Base-by-base conservation (phyloP, 2,888 invertebrate genomes). In the Hesperia comma region DNA sequence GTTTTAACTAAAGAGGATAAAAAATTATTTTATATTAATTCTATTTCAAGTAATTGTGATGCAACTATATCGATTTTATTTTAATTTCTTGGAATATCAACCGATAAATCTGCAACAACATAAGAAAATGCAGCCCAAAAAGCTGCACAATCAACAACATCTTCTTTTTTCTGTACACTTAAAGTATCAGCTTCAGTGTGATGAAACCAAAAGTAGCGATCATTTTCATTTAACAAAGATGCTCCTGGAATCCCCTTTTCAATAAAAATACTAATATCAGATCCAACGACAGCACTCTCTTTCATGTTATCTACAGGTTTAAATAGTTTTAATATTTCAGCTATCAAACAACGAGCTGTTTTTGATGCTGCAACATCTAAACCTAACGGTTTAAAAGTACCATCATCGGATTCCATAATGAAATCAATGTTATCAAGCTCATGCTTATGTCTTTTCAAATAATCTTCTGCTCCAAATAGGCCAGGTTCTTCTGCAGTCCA, bases 401-500 rank as follows among this genome's bases (percentile, higher is more conserved):
- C 97, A 77, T 94, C 94, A 81, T 97, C 97, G 0, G 97, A 96
- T 87, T 97, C 97, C 94, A 97, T 95, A 0, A 96, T 95, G 58
- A 96, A 94, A 78, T 95, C 95, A 67, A 96, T 94, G 72, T 96
- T 95, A 4, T 93, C 80, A 43, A 93, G 83, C 72, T 93, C 92
- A 58, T 92, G 79, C 75, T 88, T 87, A 76, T 97, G 96, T 5
- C 82, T 81, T 60, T 94, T 79, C 71, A 94, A 93, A 79, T 97
- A 97, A 0, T 93, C 94, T 26, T 85, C 71, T 0, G 95, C 95
- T 37, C 97, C 97, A 61, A 95, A 75, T 0, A 94, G 85, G 10
- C 97, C 97, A 70, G 94, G 85, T 86, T 97, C 97, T 88, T 97
- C 97, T 0, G 94, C 95, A 0, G 97, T 97, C 97, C 97, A 97